Conservation (phyloP, 1,140 invertebrate genomes). For the Eurosta solidaginis region DNA sequence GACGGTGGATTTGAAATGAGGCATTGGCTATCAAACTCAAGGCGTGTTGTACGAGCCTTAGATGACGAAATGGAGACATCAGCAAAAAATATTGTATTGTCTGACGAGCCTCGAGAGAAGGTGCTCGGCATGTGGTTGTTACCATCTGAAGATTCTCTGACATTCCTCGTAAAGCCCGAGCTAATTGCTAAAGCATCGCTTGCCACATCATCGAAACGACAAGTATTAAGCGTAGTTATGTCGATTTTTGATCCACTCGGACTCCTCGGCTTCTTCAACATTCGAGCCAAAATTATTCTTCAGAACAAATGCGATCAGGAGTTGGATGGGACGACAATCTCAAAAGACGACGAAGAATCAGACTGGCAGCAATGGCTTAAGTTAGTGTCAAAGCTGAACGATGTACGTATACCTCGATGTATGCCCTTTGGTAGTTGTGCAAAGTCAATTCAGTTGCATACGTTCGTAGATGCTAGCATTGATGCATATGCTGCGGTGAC, state of each 20-base stretch:
- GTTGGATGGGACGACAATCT: slow-evolving; percentile 29
- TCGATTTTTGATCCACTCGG: slow-evolving; percentile 48
- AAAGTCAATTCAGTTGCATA: slow-evolving; percentile 7
- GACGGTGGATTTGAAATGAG: slow-evolving; percentile 12
- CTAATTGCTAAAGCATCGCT: not conserved
- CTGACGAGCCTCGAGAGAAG: not conserved
- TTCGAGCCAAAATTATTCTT: slow-evolving; percentile 44
- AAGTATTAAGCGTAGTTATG: slow-evolving; percentile 36
- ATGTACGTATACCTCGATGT: slow-evolving; percentile 6
- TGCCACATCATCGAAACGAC: slow-evolving; percentile 28
- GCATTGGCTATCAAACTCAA: slow-evolving; percentile 12
- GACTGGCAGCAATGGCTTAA: not conserved
- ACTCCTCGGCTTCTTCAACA: slow-evolving; percentile 39
- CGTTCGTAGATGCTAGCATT: slow-evolving; percentile 18
- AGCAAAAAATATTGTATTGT: not conserved
- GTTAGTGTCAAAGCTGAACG: not conserved
- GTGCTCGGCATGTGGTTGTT: slow-evolving; percentile 21
- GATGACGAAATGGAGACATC: no score
- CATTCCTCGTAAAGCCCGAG: not conserved
- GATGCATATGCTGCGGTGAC: slow-evolving; percentile 14
- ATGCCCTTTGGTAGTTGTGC: not conserved
- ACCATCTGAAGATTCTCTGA: not conserved
- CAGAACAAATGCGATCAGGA: slow-evolving; percentile 41
- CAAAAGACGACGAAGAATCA: not conserved
- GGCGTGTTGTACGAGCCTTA: not conserved